phyloP scores from a whole-genome alignment of 2,888 invertebrate genomes.

The Ctenicera cuprea region DNA sequence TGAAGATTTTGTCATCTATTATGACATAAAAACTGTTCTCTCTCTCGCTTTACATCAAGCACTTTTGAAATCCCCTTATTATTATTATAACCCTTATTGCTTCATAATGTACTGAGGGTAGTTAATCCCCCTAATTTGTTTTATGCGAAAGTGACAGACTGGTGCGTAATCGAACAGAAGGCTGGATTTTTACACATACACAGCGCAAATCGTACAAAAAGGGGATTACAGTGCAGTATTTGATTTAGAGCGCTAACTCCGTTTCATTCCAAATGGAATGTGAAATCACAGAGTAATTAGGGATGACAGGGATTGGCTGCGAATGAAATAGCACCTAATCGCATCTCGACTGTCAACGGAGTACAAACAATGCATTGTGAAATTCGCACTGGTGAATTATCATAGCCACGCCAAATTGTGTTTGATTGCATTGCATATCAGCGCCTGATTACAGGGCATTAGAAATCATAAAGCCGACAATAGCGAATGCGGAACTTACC shows the following conservation, averaged over 20 bases:
- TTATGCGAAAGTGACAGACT: constrained; percentile 55
- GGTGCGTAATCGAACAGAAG: constrained; percentile 51
- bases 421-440: constrained; percentile 49
- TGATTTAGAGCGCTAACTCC: constrained; percentile 44
- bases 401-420: constrained; percentile 62
- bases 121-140: constrained; percentile 59
- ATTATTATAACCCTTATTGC: constrained; percentile 48
- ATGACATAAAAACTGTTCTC: constrained; percentile 6
- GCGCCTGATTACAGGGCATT: constrained; percentile 29
- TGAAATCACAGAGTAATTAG: constrained; percentile 63
- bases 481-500: constrained; percentile 24
- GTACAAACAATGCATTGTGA: constrained; percentile 57
- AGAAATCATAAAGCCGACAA: constrained; percentile 30
- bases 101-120: constrained; percentile 55
- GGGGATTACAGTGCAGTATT: constrained; percentile 44
- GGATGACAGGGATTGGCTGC: constrained; percentile 62
- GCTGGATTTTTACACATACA: constrained; percentile 48
- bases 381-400: constrained; percentile 59
- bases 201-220: constrained; percentile 45
- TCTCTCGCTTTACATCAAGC: not conserved
- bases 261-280: constrained; percentile 61
- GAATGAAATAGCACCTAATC: constrained; percentile 58
- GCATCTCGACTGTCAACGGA: constrained; percentile 49
- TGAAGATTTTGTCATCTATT: too few relatives aligned
- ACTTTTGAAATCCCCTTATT: constrained; percentile 27